Percentiles rank a stretch among this genome's conserved stretches.
Conservation (phyloP, 1,140 invertebrate genomes). For the Atta cephalotes region DNA sequence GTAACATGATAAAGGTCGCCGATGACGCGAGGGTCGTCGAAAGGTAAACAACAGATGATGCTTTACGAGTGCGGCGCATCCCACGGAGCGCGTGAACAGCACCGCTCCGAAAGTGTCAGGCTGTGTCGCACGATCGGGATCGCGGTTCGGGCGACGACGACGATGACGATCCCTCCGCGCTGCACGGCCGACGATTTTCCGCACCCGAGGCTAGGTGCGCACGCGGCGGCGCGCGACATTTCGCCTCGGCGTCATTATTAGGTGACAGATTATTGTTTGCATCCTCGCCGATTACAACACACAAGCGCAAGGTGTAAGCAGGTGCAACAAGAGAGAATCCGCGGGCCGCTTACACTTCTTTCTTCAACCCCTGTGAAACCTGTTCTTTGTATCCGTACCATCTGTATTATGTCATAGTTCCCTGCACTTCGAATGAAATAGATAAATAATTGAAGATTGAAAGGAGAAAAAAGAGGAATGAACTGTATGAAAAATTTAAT, state of each 20-base stretch:
- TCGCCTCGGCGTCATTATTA: slow-evolving; percentile 42
- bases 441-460: not conserved
- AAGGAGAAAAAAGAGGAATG: not conserved
- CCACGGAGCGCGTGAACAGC: slow-evolving; percentile 17
- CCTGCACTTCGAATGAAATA: not conserved
- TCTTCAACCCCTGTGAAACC: not conserved
- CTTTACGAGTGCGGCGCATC: not conserved
- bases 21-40: slow-evolving; percentile 43
- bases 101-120: not conserved
- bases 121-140: not conserved
- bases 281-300: slow-evolving; percentile 50
- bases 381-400: not conserved
- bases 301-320: not conserved
- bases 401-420: not conserved
- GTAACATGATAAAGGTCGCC: slow-evolving; percentile 80
- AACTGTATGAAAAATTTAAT: too few species aligned
- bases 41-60: slow-evolving; percentile 16
- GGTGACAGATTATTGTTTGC: slow-evolving; percentile 56
- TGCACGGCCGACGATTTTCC: not conserved
- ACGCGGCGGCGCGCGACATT: slow-evolving; percentile 24
- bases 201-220: slow-evolving; percentile 33
- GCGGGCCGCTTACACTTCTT: not conserved
- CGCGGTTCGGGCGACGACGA: not conserved
- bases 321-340: slow-evolving; percentile 10
- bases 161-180: not conserved